These are phyloP conservation scores for Ethmia dodecea DNA, from an alignment of 2,888 invertebrate genomes.

Conservation along the genomic window DNA sequence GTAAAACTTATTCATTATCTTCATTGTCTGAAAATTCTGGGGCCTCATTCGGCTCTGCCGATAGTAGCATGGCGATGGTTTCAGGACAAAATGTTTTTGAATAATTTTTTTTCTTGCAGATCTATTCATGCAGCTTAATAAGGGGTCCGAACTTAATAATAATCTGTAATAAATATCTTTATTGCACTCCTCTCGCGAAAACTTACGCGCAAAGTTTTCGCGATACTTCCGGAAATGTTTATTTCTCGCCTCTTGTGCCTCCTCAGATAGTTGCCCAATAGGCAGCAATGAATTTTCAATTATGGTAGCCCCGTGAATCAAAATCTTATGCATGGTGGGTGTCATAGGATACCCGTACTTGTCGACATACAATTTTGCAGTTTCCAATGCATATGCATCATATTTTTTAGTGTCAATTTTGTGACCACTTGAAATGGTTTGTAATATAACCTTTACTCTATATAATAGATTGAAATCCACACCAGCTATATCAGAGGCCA, in stretches of 20 bases:
- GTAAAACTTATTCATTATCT: not conserved
- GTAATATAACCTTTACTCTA: conserved; percentile 4
- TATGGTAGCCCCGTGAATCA: conserved; percentile 25
- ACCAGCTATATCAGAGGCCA: conserved; percentile 3
- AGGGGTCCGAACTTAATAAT: not conserved
- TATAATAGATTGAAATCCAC: conserved; percentile 2
- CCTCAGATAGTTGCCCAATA: conserved; percentile 29
- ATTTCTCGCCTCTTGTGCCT: conserved; percentile 25
- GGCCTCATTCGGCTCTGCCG: not conserved
- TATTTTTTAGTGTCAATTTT: conserved; percentile 11
- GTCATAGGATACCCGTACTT: conserved; percentile 26
- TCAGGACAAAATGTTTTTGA: no score
- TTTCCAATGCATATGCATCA: conserved; percentile 16
- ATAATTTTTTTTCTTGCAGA: not conserved
- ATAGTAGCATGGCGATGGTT: not conserved
- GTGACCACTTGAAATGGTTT: conserved; percentile 14
- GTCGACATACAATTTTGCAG: conserved; percentile 23
- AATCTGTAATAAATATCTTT: not conserved
- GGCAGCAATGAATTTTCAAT: conserved; percentile 28
- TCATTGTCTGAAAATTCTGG: not conserved
- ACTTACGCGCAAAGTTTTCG: conserved; percentile 22
- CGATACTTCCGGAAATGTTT: conserved; percentile 24
- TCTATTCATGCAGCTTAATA: not conserved
- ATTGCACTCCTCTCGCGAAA: conserved; percentile 18
- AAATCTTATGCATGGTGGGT: conserved; percentile 28